phyloP scores from a whole-genome alignment of 2,113 vertebrate genomes.

The Onychostoma macrolepis region DNA sequence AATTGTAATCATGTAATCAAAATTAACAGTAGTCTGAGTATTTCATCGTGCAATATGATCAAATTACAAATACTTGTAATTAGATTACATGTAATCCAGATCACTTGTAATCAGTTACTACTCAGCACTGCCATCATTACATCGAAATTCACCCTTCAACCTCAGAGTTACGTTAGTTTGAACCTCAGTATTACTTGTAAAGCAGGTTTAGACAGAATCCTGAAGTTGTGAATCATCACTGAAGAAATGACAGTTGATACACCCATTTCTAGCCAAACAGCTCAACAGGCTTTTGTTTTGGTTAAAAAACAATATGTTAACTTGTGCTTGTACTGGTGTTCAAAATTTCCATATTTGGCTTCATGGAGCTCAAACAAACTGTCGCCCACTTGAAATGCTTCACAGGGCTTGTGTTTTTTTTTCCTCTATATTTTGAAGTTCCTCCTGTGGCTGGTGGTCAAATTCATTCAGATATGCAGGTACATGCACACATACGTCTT shows the following conservation, averaged over 20 bases:
- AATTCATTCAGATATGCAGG: background rate
- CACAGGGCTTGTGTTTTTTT: background rate
- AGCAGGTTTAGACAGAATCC: background rate
- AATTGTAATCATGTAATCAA: too few species aligned
- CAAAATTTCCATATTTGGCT: background rate
- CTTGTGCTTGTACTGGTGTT: background rate
- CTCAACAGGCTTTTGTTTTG: background rate
- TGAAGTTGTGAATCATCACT: background rate
- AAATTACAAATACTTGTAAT: too few species aligned
- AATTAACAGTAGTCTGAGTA: too few species aligned
- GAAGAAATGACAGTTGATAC: background rate
- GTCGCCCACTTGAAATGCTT: background rate
- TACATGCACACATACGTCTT: background rate
- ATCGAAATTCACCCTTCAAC: background rate
- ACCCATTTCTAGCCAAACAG: background rate
- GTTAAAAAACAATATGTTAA: background rate
- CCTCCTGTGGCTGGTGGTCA: background rate
- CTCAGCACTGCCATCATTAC: too few species aligned
- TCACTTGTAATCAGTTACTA: too few species aligned
- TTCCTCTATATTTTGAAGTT: conserved; percentile 3
- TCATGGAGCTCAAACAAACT: background rate
- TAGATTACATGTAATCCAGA: too few species aligned
- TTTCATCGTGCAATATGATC: too few species aligned
- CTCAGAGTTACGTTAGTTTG: background rate
- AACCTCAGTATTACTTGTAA: background rate